Evolutionary conservation across 2,888 invertebrate species (phyloP).

Genomic region (Brachycybe producta): DNA sequence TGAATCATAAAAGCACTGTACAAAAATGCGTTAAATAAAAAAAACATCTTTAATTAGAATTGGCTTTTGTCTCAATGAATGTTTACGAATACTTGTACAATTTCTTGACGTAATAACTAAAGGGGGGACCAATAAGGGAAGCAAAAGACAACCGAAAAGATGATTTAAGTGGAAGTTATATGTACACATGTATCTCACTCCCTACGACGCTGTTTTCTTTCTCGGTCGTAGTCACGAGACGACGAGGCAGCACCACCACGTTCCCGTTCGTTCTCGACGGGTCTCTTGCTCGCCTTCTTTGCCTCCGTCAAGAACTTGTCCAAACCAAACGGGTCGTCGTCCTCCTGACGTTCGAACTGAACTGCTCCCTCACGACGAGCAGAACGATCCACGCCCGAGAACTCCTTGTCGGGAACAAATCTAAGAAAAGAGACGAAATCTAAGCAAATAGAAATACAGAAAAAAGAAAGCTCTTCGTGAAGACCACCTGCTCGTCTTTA

Average conservation of each 20-base stretch:
- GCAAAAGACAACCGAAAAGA: too few species aligned
- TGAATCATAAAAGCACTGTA: too few species aligned
- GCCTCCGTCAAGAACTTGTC: constrained; percentile 97
- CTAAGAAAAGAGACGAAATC: constrained; percentile 38
- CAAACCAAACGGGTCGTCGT: constrained; percentile 89
- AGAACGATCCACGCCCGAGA: constrained; percentile 72
- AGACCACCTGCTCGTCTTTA: constrained; percentile 67
- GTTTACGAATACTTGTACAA: too few species aligned
- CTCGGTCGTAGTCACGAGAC: constrained; percentile 22
- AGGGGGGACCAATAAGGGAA: too few species aligned
- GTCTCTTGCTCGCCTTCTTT: constrained; percentile 60
- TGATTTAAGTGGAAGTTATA: too few species aligned
- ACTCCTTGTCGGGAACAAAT: constrained; percentile 95
- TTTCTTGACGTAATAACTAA: too few species aligned
- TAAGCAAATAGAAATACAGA: not conserved
- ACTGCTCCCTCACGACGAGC: constrained; percentile 78
- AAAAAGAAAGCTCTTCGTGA: not conserved
- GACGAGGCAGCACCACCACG: too few species aligned
- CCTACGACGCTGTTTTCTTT: constrained; percentile 25
- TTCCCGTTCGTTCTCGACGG: constrained; percentile 23
- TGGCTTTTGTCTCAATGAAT: too few species aligned
- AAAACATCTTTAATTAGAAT: too few species aligned
- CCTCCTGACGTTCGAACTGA: constrained; percentile 74
- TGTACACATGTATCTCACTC: too few species aligned
- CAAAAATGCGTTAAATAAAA: too few species aligned